Evolutionary conservation across 2,113 vertebrate species (phyloP), one percentile per base, ranked within the genome.

Genomic region (Myiozetetes cayanensis): DNA sequence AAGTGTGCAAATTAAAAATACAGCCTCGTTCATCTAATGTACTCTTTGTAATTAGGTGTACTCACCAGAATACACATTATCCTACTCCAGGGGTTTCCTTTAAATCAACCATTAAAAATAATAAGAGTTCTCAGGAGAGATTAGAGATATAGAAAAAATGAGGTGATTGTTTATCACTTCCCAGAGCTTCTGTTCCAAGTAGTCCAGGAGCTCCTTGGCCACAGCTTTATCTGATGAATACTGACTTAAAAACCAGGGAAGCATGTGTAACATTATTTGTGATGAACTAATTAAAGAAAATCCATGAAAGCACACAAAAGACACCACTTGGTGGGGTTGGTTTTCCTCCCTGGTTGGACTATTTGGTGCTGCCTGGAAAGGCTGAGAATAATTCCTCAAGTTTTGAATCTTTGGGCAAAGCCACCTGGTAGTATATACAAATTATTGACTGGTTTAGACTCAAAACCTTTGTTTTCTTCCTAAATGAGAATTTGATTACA

Each of bases 201-300:
- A 41, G 61, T 37, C 62, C 86, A 76, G 25, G 53, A 90, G 63
- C 61, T 67, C 62, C 68, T 55, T 63, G 46, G 53, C 75, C 62
- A 65, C 17, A 70, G 67, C 12, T 53, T 76, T 73, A 78, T 79
- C 58, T 25, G 35, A 88, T 33, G 90, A 90, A 87, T 37, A 44
- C 41, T 81, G 77, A 90, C 88, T 92, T 92, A 90, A 88, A 93
- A 90, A 71, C 44, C 66, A 83, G 23, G 22, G 53, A 75, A 94
- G 61, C 63, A 67, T 65, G 55, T 37, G 41, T 68, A 94, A 93
- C 78, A 92, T 88, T 72, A 65, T 47, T 53, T 37, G 15, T 73
- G 53, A 88, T 84, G 28, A 92, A 63, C 67, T 62, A 66, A 90
- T 83, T 90, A 86, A 90, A 85, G 82, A 76, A 85, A 90, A 73